These are phyloP conservation scores for Lasioglossum pauxillum DNA, from an alignment of 2,888 invertebrate genomes.

Conservation along the genomic window DNA sequence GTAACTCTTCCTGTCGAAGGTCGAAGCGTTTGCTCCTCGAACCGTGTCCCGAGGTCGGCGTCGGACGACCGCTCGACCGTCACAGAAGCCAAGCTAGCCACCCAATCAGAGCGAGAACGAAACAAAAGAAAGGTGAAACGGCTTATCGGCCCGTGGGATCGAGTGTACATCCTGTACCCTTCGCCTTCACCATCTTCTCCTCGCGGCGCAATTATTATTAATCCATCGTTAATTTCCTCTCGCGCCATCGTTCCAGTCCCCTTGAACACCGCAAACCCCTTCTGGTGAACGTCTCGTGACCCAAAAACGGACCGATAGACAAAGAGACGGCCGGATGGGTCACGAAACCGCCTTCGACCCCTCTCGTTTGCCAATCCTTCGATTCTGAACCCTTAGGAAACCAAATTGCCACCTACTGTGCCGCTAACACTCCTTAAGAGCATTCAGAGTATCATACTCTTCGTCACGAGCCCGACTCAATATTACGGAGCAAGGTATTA, in stretches of 20 bases:
- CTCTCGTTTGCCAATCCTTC: slow-evolving; percentile 5
- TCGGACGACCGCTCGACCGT: slow-evolving; percentile 69
- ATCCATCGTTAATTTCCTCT: slow-evolving; percentile 58
- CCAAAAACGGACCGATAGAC: slow-evolving; percentile 58
- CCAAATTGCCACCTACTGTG: background rate
- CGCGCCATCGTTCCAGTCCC: background rate
- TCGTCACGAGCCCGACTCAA: background rate
- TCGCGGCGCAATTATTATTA: slow-evolving; percentile 67
- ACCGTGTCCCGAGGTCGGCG: slow-evolving; percentile 67
- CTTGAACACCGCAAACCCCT: background rate
- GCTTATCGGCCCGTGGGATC: slow-evolving; percentile 80
- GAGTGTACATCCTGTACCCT: slow-evolving; percentile 71
- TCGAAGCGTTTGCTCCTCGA: slow-evolving; percentile 65
- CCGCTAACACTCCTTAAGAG: background rate
- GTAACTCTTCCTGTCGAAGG: slow-evolving; percentile 70
- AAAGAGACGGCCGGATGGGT: slow-evolving; percentile 63
- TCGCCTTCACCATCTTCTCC: slow-evolving; percentile 44
- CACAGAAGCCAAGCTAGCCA: slow-evolving; percentile 70
- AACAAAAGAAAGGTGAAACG: slow-evolving; percentile 84
- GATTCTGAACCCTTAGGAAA: slow-evolving; percentile 7
- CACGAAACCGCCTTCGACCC: slow-evolving; percentile 30
- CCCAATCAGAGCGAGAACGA: slow-evolving; percentile 84
- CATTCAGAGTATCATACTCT: background rate
- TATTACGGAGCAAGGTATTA: background rate
- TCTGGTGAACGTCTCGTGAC: slow-evolving; percentile 27